Base-by-base conservation (phyloP, 2,113 vertebrate species). In the Glaucidium brasilianum region DNA sequence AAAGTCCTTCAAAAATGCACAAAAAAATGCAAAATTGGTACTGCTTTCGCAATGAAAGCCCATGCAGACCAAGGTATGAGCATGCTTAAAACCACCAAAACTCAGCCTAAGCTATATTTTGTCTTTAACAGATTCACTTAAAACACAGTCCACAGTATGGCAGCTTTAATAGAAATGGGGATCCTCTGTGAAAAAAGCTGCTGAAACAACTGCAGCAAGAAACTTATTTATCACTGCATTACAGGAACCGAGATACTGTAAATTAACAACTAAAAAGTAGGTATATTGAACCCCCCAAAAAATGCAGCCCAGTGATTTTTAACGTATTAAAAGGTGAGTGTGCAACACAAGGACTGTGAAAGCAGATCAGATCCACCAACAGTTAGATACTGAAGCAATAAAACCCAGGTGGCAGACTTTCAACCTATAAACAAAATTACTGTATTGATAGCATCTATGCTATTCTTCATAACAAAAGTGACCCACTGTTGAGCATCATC, bases 221-320 rank as follows among this genome's bases (percentile, higher is more conserved):
- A 60, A 47, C 49, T 53, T 81, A 30, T 64, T 68, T 77, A 68
- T 32, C 41, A 58, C 23, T 47, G 12, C 14, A 13, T 78, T 68
- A n/a, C 15, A 78, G 13, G 18, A 90, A 63, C 15, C 11, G 52
- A 69, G 23, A 69, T n/a, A 35, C 10, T 60, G 11, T 29, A 72
- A 83, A 72, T 8, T 52, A 66, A 80, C 45, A 11, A 43, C 30
- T 53, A 73, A 66, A 74, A 62, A 20, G 20, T 47, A 83, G 34
- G 10, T 14, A 49, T 12, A 16, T 0, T 69, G 27, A 91, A 88
- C 0, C 1, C 5, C 7, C 13, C 1, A 0, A 71, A 74, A 92
- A 86, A 41, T 3, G 25, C 50, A 75, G n/a, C 15, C 21, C 13
- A 12, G 18, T 39, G 10, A 17, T 32, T 72, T 94, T 82, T 62